phyloP scores from a whole-genome alignment of 2,113 vertebrate genomes.

The Semicossyphus pulcher region DNA sequence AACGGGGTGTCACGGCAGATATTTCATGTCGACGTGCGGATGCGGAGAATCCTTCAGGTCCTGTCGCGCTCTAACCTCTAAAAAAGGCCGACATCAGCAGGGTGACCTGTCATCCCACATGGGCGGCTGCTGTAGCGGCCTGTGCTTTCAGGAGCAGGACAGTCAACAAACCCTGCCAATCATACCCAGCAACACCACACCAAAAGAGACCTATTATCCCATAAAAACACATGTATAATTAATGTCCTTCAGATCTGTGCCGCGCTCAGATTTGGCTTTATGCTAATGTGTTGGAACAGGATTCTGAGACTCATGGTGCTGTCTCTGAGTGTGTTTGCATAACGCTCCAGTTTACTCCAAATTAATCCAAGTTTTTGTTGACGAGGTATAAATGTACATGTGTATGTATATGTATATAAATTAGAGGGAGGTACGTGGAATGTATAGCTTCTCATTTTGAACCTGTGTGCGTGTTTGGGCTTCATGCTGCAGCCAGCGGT shows the following conservation, averaged over 20 bases:
- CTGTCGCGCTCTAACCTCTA: slow-evolving; percentile 69
- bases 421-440: too few relatives aligned
- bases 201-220: not conserved
- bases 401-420: too few relatives aligned
- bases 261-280: slow-evolving; percentile 18
- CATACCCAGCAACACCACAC: slow-evolving; percentile 4
- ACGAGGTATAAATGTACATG: slow-evolving; percentile 5
- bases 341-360: not conserved
- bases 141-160: slow-evolving; percentile 20
- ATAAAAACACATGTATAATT: slow-evolving; percentile 27
- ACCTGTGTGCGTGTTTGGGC: too few relatives aligned
- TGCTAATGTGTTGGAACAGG: slow-evolving; percentile 12
- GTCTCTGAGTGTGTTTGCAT: not conserved
- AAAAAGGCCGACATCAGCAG: slow-evolving; percentile 75
- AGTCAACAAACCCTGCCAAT: slow-evolving; percentile 18
- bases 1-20: slow-evolving; percentile 71
- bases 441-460: too few relatives aligned
- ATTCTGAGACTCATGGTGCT: not conserved
- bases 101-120: slow-evolving; percentile 54
- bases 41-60: slow-evolving; percentile 47
- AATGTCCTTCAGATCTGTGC: slow-evolving; percentile 18
- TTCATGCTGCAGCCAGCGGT: too few relatives aligned
- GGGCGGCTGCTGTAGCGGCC: slow-evolving; percentile 23
- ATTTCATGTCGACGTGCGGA: slow-evolving; percentile 71
- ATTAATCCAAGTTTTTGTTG: not conserved